Conservation (phyloP, 2,113 vertebrate species). For the Mustela nigripes region DNA sequence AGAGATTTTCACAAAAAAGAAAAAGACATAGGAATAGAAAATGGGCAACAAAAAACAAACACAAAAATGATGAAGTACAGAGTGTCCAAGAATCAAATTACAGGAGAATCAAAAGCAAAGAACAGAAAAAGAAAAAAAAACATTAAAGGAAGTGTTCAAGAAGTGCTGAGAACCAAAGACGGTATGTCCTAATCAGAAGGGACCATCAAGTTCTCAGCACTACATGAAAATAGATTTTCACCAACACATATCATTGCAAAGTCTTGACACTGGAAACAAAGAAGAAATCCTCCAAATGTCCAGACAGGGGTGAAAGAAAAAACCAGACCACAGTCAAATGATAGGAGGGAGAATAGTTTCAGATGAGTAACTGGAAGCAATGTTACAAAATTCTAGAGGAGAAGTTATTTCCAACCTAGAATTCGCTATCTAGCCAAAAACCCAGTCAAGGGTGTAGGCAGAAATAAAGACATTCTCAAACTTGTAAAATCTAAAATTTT, state of each 20-base stretch:
- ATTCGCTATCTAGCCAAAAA: not conserved
- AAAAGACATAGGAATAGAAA: not conserved
- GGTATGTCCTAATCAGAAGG: not conserved
- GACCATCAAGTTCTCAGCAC: conserved; percentile 4
- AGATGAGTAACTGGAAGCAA: not conserved
- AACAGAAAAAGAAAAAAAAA: not conserved
- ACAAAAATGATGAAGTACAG: not conserved
- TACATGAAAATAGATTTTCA: not conserved
- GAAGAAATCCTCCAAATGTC: not conserved
- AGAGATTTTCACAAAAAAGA: conserved; percentile 12
- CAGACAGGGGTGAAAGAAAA: not conserved
- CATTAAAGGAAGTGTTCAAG: not conserved
- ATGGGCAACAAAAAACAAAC: not conserved
- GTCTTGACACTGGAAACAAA: not conserved
- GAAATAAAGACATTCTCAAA: conserved; percentile 1
- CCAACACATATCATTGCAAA: not conserved
- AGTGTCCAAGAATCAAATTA: not conserved
- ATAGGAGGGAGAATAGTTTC: not conserved
- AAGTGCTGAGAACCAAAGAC: not conserved
- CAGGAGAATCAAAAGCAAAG: not conserved
- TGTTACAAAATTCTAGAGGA: not conserved
- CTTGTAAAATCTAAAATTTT: not conserved
- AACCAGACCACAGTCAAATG: not conserved
- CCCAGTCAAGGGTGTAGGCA: not conserved
- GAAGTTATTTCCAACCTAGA: not conserved